A percentile compares a stretch with the other conserved stretches of the same genome.
These are phyloP conservation scores for Ciconia stormi DNA, from an alignment of 2,113 vertebrate genomes.

Conservation along the genomic window DNA sequence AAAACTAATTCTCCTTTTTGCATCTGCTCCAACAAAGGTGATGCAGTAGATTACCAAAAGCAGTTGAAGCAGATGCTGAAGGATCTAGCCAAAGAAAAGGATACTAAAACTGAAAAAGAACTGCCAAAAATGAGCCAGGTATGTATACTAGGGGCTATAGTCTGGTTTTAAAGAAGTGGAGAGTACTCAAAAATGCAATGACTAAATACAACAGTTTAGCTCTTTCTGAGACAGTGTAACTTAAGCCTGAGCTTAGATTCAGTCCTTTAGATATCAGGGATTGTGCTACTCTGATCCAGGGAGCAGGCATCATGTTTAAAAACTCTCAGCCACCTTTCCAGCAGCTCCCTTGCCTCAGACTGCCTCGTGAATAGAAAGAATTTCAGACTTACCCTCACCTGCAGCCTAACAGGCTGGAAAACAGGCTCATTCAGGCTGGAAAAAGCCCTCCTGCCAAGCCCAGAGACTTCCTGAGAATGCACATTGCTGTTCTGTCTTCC, in stretches of 20 bases:
- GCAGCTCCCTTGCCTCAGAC: background rate
- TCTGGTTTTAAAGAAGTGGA: background rate
- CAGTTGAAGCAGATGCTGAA: slow-evolving; percentile 95
- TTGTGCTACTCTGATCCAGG: background rate
- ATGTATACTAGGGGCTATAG: slow-evolving; percentile 15
- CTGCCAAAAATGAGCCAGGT: slow-evolving; percentile 95
- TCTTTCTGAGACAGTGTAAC: background rate
- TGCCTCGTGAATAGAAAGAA: background rate
- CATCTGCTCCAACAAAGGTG: slow-evolving; percentile 55
- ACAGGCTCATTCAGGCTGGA: background rate
- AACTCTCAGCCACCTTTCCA: background rate
- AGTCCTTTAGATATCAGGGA: background rate
- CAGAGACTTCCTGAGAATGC: background rate
- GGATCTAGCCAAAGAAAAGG: slow-evolving; percentile 88
- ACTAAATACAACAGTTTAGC: background rate
- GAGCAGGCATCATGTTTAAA: background rate
- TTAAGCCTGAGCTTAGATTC: background rate
- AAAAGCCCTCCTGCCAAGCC: background rate
- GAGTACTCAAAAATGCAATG: background rate
- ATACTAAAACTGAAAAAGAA: slow-evolving; percentile 84
- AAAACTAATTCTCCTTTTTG: background rate
- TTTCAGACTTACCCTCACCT: background rate
- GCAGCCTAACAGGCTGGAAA: background rate
- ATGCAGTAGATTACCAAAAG: slow-evolving; percentile 85
- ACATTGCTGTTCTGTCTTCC: background rate